phyloP scores from a whole-genome alignment of 2,113 vertebrate species.

The Leucosticte australis region DNA sequence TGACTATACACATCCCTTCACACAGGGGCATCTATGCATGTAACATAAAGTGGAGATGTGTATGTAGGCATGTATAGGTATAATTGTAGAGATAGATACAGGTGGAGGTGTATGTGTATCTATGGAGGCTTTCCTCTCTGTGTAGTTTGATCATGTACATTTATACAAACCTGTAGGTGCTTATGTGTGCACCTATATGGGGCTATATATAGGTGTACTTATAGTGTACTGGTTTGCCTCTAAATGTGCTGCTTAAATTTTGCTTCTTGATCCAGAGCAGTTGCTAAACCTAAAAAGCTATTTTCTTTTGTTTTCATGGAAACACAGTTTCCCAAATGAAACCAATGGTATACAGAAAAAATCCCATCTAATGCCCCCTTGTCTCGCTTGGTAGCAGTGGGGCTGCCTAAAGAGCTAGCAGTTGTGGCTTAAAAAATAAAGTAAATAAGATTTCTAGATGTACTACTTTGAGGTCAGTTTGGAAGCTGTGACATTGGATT shows the following conservation, averaged over 20 bases:
- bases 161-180: not conserved
- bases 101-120: not conserved
- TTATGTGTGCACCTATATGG: not conserved
- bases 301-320: not conserved
- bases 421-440: not conserved
- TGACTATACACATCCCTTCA: not conserved
- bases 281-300: not conserved
- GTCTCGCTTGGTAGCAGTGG: not conserved
- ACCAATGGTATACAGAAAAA: not conserved
- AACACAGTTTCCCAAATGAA: not conserved
- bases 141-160: not conserved
- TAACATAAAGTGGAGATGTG: not conserved
- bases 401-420: not conserved
- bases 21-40: rapidly evolving
- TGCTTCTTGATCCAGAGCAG: not conserved
- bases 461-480: not conserved
- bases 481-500: not conserved
- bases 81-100: not conserved
- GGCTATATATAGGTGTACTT: not conserved
- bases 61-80: not conserved
- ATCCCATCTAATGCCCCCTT: not conserved
- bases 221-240: not conserved
- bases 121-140: not conserved
- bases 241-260: rapidly evolving
- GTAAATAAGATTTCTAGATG: not conserved